A percentile compares a stretch with the other conserved stretches of the same genome.
phyloP scores from a whole-genome alignment of 1,140 invertebrate species.

The Cephus cinctus region DNA sequence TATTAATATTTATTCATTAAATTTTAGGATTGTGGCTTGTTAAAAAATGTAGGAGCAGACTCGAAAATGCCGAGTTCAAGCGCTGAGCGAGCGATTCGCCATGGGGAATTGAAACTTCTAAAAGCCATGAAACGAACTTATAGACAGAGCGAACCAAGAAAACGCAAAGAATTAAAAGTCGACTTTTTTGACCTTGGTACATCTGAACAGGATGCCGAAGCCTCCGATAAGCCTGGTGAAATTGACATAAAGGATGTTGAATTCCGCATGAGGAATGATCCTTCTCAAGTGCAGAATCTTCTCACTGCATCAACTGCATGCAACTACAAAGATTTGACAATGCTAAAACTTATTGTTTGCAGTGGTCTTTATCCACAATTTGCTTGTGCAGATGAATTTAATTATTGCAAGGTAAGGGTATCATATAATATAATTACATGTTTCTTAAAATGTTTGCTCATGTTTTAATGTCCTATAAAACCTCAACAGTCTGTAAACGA shows the following conservation, averaged over 20 bases:
- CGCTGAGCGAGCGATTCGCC: conserved; percentile 73
- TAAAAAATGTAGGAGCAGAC: conserved; percentile 61
- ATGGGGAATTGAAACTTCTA: conserved; percentile 86
- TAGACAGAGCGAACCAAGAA: conserved; percentile 63
- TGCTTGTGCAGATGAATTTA: conserved; percentile 89
- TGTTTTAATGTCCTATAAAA: too few relatives aligned
- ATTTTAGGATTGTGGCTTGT: conserved; percentile 67
- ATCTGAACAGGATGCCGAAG: conserved; percentile 61
- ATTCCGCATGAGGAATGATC: conserved; percentile 76
- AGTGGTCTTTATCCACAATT: conserved; percentile 93
- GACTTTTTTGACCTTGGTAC: conserved; percentile 54
- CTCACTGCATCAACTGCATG: conserved; percentile 70
- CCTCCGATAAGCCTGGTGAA: too few relatives aligned
- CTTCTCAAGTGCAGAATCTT: conserved; percentile 67
- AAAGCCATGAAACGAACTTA: conserved; percentile 72
- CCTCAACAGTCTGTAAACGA: conserved; percentile 78
- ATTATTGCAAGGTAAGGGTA: conserved; percentile 78
- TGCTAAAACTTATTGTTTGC: conserved; percentile 86
- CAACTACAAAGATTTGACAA: conserved; percentile 79
- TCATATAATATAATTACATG: conserved; percentile 8
- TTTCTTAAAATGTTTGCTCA: conserved; percentile 15
- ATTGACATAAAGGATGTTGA: conserved; percentile 92
- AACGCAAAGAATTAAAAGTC: conserved; percentile 74
- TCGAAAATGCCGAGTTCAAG: conserved; percentile 63
- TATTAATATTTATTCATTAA: conserved; percentile 15